phyloP scores from a whole-genome alignment of 2,113 vertebrate species.

The Emydura subglobosa region DNA sequence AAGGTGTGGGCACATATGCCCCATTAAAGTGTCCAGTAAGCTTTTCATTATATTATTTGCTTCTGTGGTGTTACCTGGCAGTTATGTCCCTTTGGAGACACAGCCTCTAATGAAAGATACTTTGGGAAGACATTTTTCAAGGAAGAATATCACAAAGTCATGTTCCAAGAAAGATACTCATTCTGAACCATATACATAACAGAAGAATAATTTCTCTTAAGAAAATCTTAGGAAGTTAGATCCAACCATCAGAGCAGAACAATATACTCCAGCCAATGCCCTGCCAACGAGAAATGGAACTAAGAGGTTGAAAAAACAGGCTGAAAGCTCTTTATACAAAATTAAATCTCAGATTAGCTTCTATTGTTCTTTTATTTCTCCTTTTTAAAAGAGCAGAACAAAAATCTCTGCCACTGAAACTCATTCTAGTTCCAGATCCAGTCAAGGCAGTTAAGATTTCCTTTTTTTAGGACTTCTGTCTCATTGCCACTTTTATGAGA shows the following conservation, averaged over 20 bases:
- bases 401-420: background rate
- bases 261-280: background rate
- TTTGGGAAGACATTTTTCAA: background rate
- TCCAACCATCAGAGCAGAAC: background rate
- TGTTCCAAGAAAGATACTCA: too few species aligned
- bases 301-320: background rate
- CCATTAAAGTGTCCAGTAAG: too few species aligned
- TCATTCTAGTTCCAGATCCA: background rate
- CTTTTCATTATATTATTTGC: background rate
- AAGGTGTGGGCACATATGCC: background rate
- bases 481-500: background rate
- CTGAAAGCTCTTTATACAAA: background rate
- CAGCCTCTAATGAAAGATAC: background rate
- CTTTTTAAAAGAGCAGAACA: background rate
- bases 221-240: background rate
- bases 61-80: background rate
- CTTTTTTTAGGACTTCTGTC: background rate
- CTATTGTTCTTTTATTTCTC: background rate
- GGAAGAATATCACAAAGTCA: background rate
- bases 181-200: too few species aligned
- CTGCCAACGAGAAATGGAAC: background rate
- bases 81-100: background rate
- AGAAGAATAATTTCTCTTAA: background rate
- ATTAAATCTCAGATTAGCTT: background rate
- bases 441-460: too few species aligned